Conservation (phyloP, 2,888 invertebrate genomes). For the Acleris laterana region DNA sequence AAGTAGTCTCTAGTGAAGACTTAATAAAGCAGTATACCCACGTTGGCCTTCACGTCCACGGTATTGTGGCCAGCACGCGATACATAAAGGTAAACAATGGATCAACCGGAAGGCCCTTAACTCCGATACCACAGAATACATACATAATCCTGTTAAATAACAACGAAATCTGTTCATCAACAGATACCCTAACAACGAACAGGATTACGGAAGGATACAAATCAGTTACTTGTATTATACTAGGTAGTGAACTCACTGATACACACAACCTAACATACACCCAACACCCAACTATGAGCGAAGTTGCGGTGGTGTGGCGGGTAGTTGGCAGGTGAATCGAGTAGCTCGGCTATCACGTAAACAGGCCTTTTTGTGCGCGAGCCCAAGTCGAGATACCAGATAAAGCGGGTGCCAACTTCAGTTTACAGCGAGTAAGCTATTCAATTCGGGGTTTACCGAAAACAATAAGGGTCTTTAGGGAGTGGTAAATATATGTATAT, state of each 20-base stretch:
- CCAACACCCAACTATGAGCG: neutral
- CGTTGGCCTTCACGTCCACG: conserved; percentile 25
- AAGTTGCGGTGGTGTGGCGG: conserved; percentile 15
- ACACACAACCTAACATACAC: conserved; percentile 5
- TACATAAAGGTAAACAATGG: conserved; percentile 35
- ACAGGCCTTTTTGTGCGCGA: conserved; percentile 32
- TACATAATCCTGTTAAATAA: conserved; percentile 5
- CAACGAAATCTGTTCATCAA: conserved; percentile 18
- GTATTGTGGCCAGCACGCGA: conserved; percentile 19
- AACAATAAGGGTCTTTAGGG: neutral
- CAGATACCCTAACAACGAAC: conserved; percentile 2
- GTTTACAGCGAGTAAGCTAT: conserved; percentile 20
- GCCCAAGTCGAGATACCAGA: conserved; percentile 34
- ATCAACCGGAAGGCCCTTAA: conserved; percentile 32
- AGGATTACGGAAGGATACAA: conserved; percentile 19
- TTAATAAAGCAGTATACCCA: neutral
- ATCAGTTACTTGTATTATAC: conserved; percentile 6
- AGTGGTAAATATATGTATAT: neutral
- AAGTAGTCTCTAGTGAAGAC: neutral
- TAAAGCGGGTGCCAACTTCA: conserved; percentile 37
- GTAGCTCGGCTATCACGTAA: conserved; percentile 33
- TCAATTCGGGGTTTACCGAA: conserved; percentile 27
- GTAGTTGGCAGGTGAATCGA: conserved; percentile 36
- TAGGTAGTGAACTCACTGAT: conserved; percentile 2
- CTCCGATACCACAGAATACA: conserved; percentile 8